A percentile compares a stretch with the other conserved stretches of the same genome.
Evolutionary conservation across 2,113 vertebrate genomes (phyloP).

Genomic region (Perccottus glenii): DNA sequence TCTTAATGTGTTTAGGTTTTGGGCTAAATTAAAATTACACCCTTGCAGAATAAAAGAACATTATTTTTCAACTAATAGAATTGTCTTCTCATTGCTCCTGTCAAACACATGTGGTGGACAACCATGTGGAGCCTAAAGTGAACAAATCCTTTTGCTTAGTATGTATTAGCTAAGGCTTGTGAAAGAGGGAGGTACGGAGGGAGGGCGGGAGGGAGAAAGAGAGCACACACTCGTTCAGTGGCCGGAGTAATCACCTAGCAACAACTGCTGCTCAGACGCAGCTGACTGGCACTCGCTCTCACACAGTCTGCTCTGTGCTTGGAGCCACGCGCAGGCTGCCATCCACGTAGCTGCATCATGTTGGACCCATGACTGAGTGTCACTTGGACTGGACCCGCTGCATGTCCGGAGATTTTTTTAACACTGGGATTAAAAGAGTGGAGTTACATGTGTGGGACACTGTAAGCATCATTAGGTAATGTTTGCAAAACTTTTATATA

Average conservation of each 20-base stretch:
- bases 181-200: conserved; percentile 4
- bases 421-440: conserved; percentile 32
- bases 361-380: conserved; percentile 16
- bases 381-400: conserved; percentile 14
- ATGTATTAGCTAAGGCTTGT: conserved; percentile 21
- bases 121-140: conserved; percentile 11
- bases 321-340: conserved; percentile 28
- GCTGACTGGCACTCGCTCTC: conserved; percentile 59
- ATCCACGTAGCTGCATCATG: conserved; percentile 22
- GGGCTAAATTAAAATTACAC: no score
- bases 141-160: conserved; percentile 5
- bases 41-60: no score
- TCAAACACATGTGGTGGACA: background rate
- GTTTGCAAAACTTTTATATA: conserved; percentile 33
- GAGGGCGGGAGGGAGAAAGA: conserved; percentile 13
- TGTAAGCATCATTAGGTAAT: conserved; percentile 58
- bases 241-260: conserved; percentile 79
- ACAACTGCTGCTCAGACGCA: conserved; percentile 80
- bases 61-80: no score
- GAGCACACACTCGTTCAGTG: background rate
- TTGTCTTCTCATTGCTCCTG: no score
- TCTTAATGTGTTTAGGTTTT: no score
- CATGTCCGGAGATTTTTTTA: conserved; percentile 23
- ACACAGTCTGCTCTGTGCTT: conserved; percentile 21
- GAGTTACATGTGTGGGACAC: conserved; percentile 44